phyloP scores from a whole-genome alignment of 2,113 vertebrate genomes.

The Neofelis nebulosa region DNA sequence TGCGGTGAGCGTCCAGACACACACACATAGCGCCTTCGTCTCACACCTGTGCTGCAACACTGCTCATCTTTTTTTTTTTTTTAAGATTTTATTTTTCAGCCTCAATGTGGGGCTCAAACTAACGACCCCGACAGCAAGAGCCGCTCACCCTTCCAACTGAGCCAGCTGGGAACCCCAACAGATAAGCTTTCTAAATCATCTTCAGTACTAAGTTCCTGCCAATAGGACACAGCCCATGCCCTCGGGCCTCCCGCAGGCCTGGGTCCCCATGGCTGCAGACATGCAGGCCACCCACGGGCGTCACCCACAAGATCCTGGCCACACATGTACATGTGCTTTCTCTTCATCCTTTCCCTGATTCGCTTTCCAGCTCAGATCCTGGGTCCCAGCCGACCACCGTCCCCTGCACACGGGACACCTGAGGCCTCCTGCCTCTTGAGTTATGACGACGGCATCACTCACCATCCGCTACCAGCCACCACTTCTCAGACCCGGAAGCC shows the following conservation, averaged over 20 bases:
- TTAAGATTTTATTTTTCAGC: not conserved
- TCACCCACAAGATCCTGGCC: not conserved
- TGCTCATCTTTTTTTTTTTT: not conserved
- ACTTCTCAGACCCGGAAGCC: not conserved
- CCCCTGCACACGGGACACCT: not conserved
- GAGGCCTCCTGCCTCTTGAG: not conserved
- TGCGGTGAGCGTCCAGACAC: not conserved
- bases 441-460: fast-evolving
- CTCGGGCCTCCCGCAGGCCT: not conserved
- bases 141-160: not conserved
- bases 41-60: too few relatives aligned
- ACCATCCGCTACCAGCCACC: fast-evolving
- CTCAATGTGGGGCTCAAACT: not conserved
- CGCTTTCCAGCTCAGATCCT: not conserved
- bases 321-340: fast-evolving
- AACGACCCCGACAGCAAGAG: not conserved
- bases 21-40: not conserved
- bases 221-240: fast-evolving
- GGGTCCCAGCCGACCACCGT: not conserved
- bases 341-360: not conserved
- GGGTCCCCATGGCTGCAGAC: too few relatives aligned
- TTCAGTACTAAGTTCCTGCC: fast-evolving
- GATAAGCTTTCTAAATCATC: not conserved
- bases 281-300: too few relatives aligned
- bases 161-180: not conserved